Evolutionary conservation across 2,113 vertebrate species (phyloP), one percentile per base, ranked within the genome.

Genomic region (Arvicanthis niloticus): DNA sequence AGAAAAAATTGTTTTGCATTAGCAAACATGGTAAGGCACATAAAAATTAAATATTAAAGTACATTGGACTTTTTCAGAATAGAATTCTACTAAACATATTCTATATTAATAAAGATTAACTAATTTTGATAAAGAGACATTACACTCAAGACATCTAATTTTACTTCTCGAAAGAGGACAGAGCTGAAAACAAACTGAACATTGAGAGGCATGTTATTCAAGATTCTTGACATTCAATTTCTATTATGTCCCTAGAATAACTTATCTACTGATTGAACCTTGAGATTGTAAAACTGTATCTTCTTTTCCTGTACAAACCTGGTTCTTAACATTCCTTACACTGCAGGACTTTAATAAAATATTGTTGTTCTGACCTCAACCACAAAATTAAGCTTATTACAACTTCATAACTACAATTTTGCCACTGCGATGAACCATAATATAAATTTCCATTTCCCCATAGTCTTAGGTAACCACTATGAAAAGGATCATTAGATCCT

Each of bases 151-250:
- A 45, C 75, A 60, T n/a, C 11, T 8, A 22, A 91, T 65, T 48
- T 94, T 78, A 70, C 17, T 51, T 24, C 16, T 93, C 37, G 85
- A 15, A 93, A 58, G 42, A 96, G 13, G 7, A 89, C 31, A 73
- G 68, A 15, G 2, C 42, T 68, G 88, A 45, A 26, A 75, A 85
- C 95, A 5, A 26, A 84, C 3, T 88, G 12, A 78, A 85, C 12
- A 56, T 7, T 60, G 11, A 22, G 78, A 56, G 73, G 13, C 21
- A n/a, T 42, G 37, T 88, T 78, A 48, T 16, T 87, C 68, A 84
- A 81, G 5, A 96, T 62, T 81, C 92, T 87, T 95, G 12, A 67
- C 15, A 31, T 89, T 65, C 51, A 13, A 72, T 77, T 77, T 89
- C 15, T 9, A 1, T 78, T 88, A 90, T 73, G 45, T 53, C 1